Conservation (phyloP, 2,797 vertebrate species). For the Takifugu ocellatus region DNA sequence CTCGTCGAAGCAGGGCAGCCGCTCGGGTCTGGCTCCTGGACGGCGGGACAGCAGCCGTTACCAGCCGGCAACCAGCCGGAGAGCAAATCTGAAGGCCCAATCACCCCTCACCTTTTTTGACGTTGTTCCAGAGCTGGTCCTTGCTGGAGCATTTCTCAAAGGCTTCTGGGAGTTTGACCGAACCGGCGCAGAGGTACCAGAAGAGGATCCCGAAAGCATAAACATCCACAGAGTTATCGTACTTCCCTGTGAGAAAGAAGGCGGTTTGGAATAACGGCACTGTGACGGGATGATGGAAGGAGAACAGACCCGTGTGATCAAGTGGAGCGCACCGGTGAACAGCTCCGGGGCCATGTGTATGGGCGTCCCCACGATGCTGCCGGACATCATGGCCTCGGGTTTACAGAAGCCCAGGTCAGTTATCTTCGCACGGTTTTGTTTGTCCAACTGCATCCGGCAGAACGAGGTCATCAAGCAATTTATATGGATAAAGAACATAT, state of each 20-base stretch:
- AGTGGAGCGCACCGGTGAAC: slow-evolving; percentile 85
- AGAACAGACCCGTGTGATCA: background rate
- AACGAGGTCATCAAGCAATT: background rate
- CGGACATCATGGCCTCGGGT: slow-evolving; percentile 99
- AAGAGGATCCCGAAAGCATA: slow-evolving; percentile 98
- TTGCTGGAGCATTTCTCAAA: slow-evolving; percentile 98
- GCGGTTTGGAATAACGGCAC: background rate
- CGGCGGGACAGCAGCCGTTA: background rate
- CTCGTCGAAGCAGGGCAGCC: slow-evolving; percentile 86
- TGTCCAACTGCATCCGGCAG: slow-evolving; percentile 83
- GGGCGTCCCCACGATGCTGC: slow-evolving; percentile 97
- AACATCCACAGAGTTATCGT: slow-evolving; percentile 97
- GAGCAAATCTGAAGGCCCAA: background rate
- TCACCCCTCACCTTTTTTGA: slow-evolving; percentile 84
- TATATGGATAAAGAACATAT: too few relatives aligned
- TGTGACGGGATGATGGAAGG: background rate
- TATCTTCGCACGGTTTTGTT: slow-evolving; percentile 95
- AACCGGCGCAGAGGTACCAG: slow-evolving; percentile 97
- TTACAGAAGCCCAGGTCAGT: slow-evolving; percentile 98
- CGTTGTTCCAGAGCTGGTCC: slow-evolving; percentile 98
- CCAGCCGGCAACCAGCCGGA: background rate
- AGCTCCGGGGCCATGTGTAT: slow-evolving; percentile 99
- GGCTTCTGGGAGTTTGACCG: slow-evolving; percentile 93
- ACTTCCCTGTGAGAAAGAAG: slow-evolving; percentile 83
- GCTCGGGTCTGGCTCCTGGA: slow-evolving; percentile 89